These are phyloP conservation scores for Galagoides demidoff DNA, from an alignment of 2,797 vertebrate genomes.

Conservation along the genomic window DNA sequence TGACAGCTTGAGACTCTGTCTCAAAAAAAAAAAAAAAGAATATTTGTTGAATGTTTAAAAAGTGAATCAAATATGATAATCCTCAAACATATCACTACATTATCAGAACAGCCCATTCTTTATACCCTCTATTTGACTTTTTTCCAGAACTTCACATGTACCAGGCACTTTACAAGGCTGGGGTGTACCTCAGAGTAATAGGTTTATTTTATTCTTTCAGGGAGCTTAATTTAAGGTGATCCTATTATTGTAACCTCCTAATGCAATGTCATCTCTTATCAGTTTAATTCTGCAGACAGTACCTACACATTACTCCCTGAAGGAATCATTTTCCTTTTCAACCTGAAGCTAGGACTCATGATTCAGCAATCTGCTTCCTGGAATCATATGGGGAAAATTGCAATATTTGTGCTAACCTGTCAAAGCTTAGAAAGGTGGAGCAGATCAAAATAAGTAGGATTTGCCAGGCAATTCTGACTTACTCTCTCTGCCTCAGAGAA, in stretches of 20 bases:
- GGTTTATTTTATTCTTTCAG: slow-evolving; percentile 73
- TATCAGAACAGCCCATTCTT: slow-evolving; percentile 46
- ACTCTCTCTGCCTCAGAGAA: neutral
- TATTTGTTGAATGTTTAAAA: neutral
- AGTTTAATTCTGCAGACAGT: slow-evolving; percentile 58
- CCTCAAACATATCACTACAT: neutral
- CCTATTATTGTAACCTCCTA: slow-evolving; percentile 63
- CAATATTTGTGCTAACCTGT: neutral
- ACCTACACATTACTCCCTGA: neutral
- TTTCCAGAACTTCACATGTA: slow-evolving; percentile 55
- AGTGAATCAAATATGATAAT: neutral
- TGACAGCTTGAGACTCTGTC: too few species aligned
- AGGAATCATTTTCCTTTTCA: slow-evolving; percentile 70
- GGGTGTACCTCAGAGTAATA: slow-evolving; percentile 65
- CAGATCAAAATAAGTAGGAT: neutral
- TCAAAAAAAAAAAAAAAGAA: too few species aligned
- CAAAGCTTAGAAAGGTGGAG: neutral
- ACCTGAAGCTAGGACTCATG: slow-evolving; percentile 49
- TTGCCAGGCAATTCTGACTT: neutral
- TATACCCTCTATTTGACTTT: slow-evolving; percentile 25
- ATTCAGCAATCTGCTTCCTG: slow-evolving; percentile 56
- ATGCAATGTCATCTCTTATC: slow-evolving; percentile 67
- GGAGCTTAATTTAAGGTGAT: slow-evolving; percentile 73
- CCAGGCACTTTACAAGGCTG: slow-evolving; percentile 51
- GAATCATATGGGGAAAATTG: neutral